A percentile compares a stretch with the other conserved stretches of the same genome.
Evolutionary conservation across 2,888 invertebrate species (phyloP).

Genomic region (Nomada lathburiana): DNA sequence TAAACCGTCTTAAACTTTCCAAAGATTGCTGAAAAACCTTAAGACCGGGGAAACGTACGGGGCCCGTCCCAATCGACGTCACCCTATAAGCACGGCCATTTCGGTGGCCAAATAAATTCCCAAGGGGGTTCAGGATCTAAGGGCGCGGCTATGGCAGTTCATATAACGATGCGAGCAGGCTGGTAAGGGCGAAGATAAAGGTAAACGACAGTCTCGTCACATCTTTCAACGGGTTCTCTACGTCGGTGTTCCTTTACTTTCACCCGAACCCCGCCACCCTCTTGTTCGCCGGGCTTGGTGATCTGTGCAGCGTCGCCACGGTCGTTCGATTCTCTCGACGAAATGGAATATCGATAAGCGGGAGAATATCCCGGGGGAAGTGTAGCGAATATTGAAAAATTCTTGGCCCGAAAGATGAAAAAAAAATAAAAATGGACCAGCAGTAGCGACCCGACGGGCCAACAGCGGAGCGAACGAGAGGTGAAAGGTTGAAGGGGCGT

Average conservation of each 20-base stretch:
- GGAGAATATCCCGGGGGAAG: slow-evolving; percentile 66
- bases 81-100: slow-evolving; percentile 29
- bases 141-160: slow-evolving; percentile 41
- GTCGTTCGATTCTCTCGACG: slow-evolving; percentile 67
- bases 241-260: not conserved
- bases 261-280: not conserved
- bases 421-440: slow-evolving; percentile 50
- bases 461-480: not conserved
- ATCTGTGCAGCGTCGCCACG: slow-evolving; percentile 61
- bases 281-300: slow-evolving; percentile 25
- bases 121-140: slow-evolving; percentile 1
- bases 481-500: not conserved
- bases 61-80: slow-evolving; percentile 34
- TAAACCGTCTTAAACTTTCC: no score
- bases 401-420: slow-evolving; percentile 64
- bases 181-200: slow-evolving; percentile 63
- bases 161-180: slow-evolving; percentile 56
- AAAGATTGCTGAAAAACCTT: not conserved
- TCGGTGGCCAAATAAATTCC: slow-evolving; percentile 53
- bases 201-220: slow-evolving; percentile 69
- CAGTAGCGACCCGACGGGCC: not conserved
- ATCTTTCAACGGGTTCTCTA: slow-evolving; percentile 61
- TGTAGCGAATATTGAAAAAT: slow-evolving; percentile 73
- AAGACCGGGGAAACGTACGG: not conserved
- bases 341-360: slow-evolving; percentile 73